phyloP scores from a whole-genome alignment of 1,140 invertebrate genomes.

The Potamilus streckersoni region DNA sequence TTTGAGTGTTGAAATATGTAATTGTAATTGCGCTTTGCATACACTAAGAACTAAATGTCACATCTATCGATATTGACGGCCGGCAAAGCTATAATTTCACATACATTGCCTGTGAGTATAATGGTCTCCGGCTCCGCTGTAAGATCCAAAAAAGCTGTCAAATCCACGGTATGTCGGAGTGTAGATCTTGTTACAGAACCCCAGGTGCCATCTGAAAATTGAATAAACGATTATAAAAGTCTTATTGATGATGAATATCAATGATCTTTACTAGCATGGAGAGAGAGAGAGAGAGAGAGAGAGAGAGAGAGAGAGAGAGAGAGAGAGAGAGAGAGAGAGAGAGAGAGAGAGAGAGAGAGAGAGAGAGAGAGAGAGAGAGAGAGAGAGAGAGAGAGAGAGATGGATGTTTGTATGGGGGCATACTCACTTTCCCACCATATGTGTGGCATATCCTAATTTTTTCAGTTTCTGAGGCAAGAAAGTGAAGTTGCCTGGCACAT shows the following conservation, averaged over 20 bases:
- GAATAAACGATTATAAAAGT: neutral
- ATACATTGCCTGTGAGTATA: constrained; percentile 45
- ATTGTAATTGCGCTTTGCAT: neutral
- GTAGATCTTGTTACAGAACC: constrained; percentile 67
- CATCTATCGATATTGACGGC: neutral
- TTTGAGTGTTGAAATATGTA: neutral
- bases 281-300: no score
- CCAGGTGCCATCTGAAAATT: constrained; percentile 66
- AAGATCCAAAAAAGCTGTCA: constrained; percentile 68
- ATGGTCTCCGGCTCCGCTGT: constrained; percentile 61
- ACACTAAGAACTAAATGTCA: neutral
- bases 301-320: no score
- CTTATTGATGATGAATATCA: no score
- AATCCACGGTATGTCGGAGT: constrained; percentile 68
- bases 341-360: no score
- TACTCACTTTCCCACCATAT: constrained; percentile 82
- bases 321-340: no score
- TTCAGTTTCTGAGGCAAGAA: constrained; percentile 82
- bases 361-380: no score
- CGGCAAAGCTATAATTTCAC: no score
- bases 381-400: no score
- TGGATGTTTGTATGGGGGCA: no score
- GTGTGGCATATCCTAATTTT: constrained; percentile 81
- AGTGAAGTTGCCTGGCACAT: constrained; percentile 78
- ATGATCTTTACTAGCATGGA: no score